These are phyloP conservation scores for Petroica traversi DNA, from an alignment of 2,113 vertebrate species.

Conservation along the genomic window DNA sequence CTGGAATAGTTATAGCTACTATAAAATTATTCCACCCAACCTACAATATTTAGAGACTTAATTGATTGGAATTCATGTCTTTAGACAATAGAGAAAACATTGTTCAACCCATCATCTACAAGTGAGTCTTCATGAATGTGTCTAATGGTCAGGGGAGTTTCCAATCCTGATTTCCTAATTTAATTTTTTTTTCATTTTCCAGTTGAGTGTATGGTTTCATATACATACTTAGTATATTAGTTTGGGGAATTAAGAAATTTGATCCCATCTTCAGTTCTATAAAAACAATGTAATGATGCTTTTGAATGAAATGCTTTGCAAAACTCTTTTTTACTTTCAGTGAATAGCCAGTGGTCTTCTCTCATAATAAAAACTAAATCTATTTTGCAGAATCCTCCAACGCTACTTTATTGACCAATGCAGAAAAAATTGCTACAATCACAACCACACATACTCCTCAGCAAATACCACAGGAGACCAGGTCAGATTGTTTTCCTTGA, in stretches of 20 bases:
- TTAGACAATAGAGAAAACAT: not conserved
- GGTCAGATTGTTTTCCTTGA: constrained; percentile 76
- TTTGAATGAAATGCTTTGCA: not conserved
- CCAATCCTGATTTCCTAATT: not conserved
- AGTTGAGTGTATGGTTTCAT: not conserved
- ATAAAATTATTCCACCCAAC: not conserved
- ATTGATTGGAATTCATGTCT: not conserved
- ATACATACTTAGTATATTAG: not conserved
- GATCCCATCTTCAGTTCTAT: not conserved
- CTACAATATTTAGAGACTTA: not conserved
- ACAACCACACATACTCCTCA: constrained; percentile 96
- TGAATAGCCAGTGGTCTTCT: not conserved
- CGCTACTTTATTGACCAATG: constrained; percentile 96
- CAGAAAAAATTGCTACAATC: constrained; percentile 98
- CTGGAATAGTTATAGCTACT: not conserved
- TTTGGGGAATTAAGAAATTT: not conserved
- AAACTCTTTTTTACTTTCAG: not conserved
- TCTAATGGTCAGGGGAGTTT: not conserved
- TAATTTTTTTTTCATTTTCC: not conserved
- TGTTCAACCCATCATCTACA: not conserved
- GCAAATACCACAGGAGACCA: constrained; percentile 87
- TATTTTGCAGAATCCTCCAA: constrained; percentile 92
- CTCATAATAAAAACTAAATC: constrained; percentile 20
- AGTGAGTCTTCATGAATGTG: not conserved
- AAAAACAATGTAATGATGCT: not conserved